Evolutionary conservation across 2,113 vertebrate species (phyloP).

Genomic region (Herpailurus yagouaroundi): DNA sequence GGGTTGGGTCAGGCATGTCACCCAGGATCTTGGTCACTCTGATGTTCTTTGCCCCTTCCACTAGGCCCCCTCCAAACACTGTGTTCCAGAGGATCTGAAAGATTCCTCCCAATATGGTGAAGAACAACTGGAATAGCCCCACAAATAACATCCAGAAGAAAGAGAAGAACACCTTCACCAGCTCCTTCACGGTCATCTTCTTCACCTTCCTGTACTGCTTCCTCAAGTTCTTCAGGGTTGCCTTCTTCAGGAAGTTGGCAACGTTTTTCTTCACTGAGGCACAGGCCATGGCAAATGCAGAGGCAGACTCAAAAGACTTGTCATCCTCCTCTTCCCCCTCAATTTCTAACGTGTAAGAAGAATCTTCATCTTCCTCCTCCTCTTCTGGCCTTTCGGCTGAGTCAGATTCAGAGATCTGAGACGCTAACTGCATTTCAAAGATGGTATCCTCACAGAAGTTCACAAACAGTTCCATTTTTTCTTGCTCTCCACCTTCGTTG

Average conservation of each 20-base stretch:
- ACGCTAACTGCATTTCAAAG: conserved; percentile 99
- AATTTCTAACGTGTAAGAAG: conserved; percentile 85
- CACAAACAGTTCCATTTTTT: conserved; percentile 99
- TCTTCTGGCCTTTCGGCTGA: conserved; percentile 89
- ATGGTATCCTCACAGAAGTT: conserved; percentile 99
- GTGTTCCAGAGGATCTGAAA: conserved; percentile 97
- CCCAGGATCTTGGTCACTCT: conserved; percentile 98
- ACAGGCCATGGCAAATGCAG: conserved; percentile 94
- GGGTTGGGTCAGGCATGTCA: conserved; percentile 99
- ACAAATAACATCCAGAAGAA: conserved; percentile 95
- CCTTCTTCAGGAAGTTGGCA: conserved; percentile 87
- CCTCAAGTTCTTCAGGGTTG: conserved; percentile 92
- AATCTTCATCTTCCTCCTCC: conserved; percentile 88
- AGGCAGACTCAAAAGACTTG: conserved; percentile 89
- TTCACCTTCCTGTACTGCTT: conserved; percentile 92
- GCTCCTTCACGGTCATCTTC: conserved; percentile 94
- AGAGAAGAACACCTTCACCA: conserved; percentile 92
- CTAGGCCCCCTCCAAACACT: conserved; percentile 96
- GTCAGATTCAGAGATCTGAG: conserved; percentile 96
- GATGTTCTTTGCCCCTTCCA: conserved; percentile 98
- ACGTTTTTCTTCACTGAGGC: conserved; percentile 90
- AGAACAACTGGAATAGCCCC: conserved; percentile 91
- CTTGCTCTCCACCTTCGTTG: conserved; percentile 98
- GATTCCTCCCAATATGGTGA: conserved; percentile 93
- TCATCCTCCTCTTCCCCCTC: conserved; percentile 90